Conservation (phyloP, 1,140 invertebrate genomes). For the Aphaenogaster floridana region DNA sequence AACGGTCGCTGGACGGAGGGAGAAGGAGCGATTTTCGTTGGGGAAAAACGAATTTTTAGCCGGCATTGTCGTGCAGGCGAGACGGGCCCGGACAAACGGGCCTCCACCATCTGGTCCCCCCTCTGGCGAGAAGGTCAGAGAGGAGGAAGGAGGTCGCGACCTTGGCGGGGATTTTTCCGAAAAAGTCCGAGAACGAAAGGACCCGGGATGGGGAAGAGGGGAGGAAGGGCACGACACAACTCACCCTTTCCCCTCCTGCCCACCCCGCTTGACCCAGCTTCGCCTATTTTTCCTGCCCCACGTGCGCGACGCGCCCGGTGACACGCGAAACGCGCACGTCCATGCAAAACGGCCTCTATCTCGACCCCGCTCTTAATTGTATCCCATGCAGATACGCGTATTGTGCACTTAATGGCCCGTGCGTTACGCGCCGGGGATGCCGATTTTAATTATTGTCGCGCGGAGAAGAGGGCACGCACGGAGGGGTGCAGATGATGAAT, state of each 20-base stretch:
- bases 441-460: conserved; percentile 75
- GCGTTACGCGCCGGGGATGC: conserved; percentile 53
- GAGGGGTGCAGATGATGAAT: conserved; percentile 66
- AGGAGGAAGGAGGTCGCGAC: conserved; percentile 81
- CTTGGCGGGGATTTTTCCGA: conserved; percentile 83
- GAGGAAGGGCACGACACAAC: neutral
- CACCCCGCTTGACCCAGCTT: conserved; percentile 44
- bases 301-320: conserved; percentile 76
- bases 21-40: conserved; percentile 59
- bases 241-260: conserved; percentile 4
- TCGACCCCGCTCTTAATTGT: conserved; percentile 82
- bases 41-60: conserved; percentile 77
- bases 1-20: conserved; percentile 56
- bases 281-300: conserved; percentile 72
- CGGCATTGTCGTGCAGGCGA: conserved; percentile 68
- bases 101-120: conserved; percentile 80
- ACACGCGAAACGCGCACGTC: conserved; percentile 83
- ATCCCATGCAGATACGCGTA: conserved; percentile 74
- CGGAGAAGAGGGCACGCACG: neutral
- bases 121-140: conserved; percentile 72
- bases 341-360: conserved; percentile 77
- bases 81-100: conserved; percentile 65
- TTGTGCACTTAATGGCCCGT: conserved; percentile 80
- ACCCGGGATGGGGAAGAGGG: neutral
- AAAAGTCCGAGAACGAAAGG: conserved; percentile 77